These are phyloP conservation scores for Heliconius himera DNA, from an alignment of 1,140 invertebrate genomes.

Conservation along the genomic window DNA sequence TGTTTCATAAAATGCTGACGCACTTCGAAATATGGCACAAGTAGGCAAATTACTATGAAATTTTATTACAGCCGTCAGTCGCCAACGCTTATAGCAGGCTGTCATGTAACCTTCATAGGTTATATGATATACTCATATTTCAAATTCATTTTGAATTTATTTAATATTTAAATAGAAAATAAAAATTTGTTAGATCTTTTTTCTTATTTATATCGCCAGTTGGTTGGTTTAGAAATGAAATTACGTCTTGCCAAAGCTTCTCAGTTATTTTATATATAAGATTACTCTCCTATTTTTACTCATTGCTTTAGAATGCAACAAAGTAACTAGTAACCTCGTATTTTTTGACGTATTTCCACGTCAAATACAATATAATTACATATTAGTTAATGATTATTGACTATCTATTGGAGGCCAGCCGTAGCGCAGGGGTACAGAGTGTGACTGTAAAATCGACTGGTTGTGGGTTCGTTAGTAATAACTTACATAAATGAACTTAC, in stretches of 20 bases:
- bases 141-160: slow-evolving; percentile 38
- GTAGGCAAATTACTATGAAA: slow-evolving; percentile 58
- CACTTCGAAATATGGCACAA: slow-evolving; percentile 55
- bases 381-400: too few species aligned
- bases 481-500: too few species aligned
- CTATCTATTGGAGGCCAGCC: too few species aligned
- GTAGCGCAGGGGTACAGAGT: too few species aligned
- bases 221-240: slow-evolving; percentile 17
- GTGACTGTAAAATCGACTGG: too few species aligned
- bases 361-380: too few species aligned
- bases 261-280: too few species aligned
- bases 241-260: background rate
- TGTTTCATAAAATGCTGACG: slow-evolving; percentile 63
- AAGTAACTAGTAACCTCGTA: too few species aligned
- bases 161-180: slow-evolving; percentile 23
- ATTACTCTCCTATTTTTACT: too few species aligned
- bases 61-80: slow-evolving; percentile 55
- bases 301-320: too few species aligned
- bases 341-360: too few species aligned
- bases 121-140: slow-evolving; percentile 43
- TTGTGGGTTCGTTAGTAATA: too few species aligned
- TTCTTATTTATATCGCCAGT: slow-evolving; percentile 26
- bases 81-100: slow-evolving; percentile 47
- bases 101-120: slow-evolving; percentile 47
- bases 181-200: slow-evolving; percentile 26